These are phyloP conservation scores for Balearica regulorum DNA, from an alignment of 2,797 vertebrate species.

Conservation along the genomic window DNA sequence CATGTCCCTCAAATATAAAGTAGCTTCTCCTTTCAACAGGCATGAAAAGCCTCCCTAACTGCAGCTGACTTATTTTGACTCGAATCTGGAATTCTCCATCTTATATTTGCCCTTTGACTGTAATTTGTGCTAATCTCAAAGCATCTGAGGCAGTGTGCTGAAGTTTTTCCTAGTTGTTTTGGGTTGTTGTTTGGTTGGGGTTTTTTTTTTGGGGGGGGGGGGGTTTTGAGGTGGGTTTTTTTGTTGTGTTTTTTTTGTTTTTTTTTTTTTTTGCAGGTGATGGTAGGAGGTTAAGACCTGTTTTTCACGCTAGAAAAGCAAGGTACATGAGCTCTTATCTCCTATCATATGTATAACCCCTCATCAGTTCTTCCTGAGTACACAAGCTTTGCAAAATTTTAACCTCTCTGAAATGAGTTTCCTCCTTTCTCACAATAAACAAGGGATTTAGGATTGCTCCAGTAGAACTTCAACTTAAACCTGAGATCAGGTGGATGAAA, in stretches of 20 bases:
- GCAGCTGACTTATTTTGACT: neutral
- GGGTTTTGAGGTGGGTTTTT: no score
- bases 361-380: slow-evolving; percentile 52
- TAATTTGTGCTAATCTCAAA: neutral
- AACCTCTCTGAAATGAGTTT: slow-evolving; percentile 58
- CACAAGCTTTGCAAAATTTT: slow-evolving; percentile 74
- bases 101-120: neutral
- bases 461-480: slow-evolving; percentile 1
- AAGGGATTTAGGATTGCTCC: neutral
- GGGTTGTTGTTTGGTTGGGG: no score
- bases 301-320: slow-evolving; percentile 47
- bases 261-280: neutral
- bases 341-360: slow-evolving; percentile 32
- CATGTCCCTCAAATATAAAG: neutral
- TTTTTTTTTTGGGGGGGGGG: no score
- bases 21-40: neutral
- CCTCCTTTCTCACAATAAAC: slow-evolving; percentile 45
- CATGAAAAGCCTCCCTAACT: neutral
- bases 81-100: neutral
- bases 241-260: no score
- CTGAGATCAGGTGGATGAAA: neutral
- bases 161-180: neutral
- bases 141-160: neutral
- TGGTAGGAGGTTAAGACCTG: neutral
- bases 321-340: slow-evolving; percentile 66